These are phyloP conservation scores for Nudaria mundana DNA, from an alignment of 2,888 invertebrate genomes.

Conservation along the genomic window DNA sequence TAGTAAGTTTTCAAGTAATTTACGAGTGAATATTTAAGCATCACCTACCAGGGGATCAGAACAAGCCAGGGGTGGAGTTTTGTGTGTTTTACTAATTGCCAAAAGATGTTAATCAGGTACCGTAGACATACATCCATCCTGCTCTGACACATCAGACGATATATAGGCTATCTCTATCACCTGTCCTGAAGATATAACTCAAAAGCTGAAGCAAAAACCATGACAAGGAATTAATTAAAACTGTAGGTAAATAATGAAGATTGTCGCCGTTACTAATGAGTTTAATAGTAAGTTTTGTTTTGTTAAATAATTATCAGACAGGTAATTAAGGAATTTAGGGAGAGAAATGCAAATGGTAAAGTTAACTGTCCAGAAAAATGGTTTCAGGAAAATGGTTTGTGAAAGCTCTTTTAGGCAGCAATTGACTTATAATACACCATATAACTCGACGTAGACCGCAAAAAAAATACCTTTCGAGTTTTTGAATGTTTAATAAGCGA, in stretches of 20 bases:
- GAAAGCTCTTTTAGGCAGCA: no score
- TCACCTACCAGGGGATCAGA: slow-evolving; percentile 78
- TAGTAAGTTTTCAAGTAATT: slow-evolving; percentile 78
- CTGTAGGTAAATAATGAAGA: slow-evolving; percentile 80
- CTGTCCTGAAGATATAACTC: slow-evolving; percentile 69
- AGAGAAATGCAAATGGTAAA: slow-evolving; percentile 51
- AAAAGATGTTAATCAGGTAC: slow-evolving; percentile 82
- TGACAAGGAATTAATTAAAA: slow-evolving; percentile 82
- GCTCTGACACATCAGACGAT: slow-evolving; percentile 25
- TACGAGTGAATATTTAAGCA: slow-evolving; percentile 77
- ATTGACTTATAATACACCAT: no score
- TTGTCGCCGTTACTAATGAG: slow-evolving; percentile 77
- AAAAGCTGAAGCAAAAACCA: slow-evolving; percentile 80
- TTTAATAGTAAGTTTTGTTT: slow-evolving; percentile 58
- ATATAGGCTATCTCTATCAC: slow-evolving; percentile 44
- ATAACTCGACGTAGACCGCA: no score
- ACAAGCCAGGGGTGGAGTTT: slow-evolving; percentile 82
- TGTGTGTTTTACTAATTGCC: slow-evolving; percentile 84
- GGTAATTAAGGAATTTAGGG: slow-evolving; percentile 72
- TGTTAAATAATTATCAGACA: slow-evolving; percentile 67
- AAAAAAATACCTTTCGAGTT: no score
- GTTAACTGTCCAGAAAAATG: slow-evolving; percentile 58
- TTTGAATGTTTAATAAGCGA: no score
- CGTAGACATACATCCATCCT: slow-evolving; percentile 54
- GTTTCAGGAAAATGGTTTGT: slow-evolving; percentile 9